Conservation (phyloP, 1,140 invertebrate species). For the Augochlora pura region DNA sequence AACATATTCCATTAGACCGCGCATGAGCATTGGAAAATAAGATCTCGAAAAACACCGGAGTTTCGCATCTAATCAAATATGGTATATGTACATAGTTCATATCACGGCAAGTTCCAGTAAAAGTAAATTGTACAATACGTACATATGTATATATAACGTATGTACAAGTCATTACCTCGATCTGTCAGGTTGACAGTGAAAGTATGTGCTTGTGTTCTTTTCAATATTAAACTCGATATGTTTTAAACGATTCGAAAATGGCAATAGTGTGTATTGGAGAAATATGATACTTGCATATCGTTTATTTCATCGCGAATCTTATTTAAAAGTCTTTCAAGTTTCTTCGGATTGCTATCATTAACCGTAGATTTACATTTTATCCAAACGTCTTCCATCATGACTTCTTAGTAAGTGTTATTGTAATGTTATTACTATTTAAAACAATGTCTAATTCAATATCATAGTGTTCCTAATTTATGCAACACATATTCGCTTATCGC, state of each 20-base stretch:
- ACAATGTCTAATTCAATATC: not conserved
- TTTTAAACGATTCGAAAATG: not conserved
- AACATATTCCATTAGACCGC: no score
- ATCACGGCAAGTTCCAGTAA: not conserved
- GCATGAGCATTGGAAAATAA: no score
- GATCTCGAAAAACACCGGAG: no score
- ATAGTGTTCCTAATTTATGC: not conserved
- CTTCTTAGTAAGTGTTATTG: conserved; percentile 51
- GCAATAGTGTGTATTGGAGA: conserved; percentile 7
- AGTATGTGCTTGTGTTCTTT: conserved; percentile 10
- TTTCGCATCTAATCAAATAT: no score
- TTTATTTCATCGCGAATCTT: not conserved
- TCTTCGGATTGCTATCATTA: conserved; percentile 38
- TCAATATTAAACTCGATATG: conserved; percentile 2
- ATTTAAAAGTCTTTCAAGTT: conserved; percentile 7
- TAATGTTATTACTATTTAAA: not conserved
- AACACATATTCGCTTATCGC: not conserved
- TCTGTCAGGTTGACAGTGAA: conserved; percentile 19
- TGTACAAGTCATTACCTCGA: not conserved
- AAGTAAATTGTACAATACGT: not conserved
- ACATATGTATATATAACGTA: no score
- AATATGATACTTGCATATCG: conserved; percentile 21
- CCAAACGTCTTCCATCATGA: conserved; percentile 50
- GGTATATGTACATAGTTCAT: not conserved
- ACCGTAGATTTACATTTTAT: conserved; percentile 8